phyloP scores from a whole-genome alignment of 2,888 invertebrate species.

The Andricus quercusramuli region DNA sequence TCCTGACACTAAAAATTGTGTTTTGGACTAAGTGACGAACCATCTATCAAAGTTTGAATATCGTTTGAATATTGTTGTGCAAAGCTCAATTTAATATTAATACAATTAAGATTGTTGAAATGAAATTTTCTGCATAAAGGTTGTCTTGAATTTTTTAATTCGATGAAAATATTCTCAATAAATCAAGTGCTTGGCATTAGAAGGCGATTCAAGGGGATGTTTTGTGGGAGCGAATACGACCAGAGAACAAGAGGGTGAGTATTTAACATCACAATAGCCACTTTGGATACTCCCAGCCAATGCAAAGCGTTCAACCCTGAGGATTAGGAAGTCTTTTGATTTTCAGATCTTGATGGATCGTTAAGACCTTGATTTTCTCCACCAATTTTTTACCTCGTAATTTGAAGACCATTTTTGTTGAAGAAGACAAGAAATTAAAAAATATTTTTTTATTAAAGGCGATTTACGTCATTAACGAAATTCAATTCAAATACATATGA shows the following conservation, averaged over 20 bases:
- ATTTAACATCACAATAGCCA: constrained; percentile 70
- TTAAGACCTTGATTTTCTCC: constrained; percentile 19
- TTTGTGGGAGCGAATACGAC: background rate
- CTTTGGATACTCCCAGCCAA: constrained; percentile 25
- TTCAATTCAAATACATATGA: no score
- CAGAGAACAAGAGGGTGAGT: constrained; percentile 41
- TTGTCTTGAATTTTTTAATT: background rate
- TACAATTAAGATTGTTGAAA: no score
- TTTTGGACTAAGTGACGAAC: no score
- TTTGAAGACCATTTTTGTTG: background rate
- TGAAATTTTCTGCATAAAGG: background rate
- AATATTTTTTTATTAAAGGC: background rate
- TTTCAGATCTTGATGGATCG: constrained; percentile 73
- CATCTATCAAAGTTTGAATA: no score
- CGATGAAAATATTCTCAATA: constrained; percentile 48
- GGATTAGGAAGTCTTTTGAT: constrained; percentile 65
- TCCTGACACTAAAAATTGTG: no score
- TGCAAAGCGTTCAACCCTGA: constrained; percentile 8
- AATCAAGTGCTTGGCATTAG: background rate
- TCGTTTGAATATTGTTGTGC: no score
- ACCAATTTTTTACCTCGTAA: background rate
- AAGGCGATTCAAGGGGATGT: constrained; percentile 44
- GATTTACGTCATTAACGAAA: background rate
- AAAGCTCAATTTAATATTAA: no score
- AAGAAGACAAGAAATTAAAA: background rate